Percentiles rank a stretch among this genome's conserved stretches.
Conservation (phyloP, 1,140 invertebrate species). For the Dreissena rostriformis region DNA sequence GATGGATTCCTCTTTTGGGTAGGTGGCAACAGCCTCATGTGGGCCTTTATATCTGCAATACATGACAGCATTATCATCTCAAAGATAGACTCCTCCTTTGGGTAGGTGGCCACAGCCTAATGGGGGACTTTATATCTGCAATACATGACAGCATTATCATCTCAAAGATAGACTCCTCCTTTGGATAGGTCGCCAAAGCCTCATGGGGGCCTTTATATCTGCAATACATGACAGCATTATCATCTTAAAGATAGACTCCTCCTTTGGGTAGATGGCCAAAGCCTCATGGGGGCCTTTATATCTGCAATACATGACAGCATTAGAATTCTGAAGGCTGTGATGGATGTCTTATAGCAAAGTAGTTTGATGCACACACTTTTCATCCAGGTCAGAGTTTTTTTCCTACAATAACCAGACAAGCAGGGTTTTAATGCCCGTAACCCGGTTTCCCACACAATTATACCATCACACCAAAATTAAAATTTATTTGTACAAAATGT, state of each 20-base stretch:
- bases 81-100: slow-evolving; percentile 70
- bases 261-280: slow-evolving; percentile 20
- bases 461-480: no score
- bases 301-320: background rate
- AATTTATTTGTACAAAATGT: no score
- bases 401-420: background rate
- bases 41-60: no score
- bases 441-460: no score
- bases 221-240: no score
- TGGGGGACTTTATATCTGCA: no score
- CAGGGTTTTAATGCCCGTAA: no score
- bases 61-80: no score
- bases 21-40: background rate
- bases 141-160: no score
- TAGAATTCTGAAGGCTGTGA: background rate
- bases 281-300: no score
- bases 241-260: slow-evolving; percentile 72
- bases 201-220: no score
- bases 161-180: slow-evolving; percentile 72
- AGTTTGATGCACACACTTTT: background rate
- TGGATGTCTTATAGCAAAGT: background rate
- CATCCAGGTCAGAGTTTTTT: background rate
- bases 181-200: slow-evolving; percentile 10
- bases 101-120: slow-evolving; percentile 1
- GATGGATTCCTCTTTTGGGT: slow-evolving; percentile 68